phyloP scores from a whole-genome alignment of 2,797 vertebrate genomes.

The Poecilia gillii region DNA sequence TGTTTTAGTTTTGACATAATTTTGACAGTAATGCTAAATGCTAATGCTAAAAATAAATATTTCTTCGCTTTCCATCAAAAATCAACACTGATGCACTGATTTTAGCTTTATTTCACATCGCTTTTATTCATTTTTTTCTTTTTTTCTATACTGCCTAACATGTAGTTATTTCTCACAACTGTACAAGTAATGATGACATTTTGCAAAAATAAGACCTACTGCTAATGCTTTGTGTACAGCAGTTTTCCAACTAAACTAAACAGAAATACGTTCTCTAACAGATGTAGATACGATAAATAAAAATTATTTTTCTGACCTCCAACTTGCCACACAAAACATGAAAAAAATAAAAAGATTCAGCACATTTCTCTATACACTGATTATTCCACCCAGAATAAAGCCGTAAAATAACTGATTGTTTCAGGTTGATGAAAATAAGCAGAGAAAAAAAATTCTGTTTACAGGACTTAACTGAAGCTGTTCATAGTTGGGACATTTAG shows the following conservation, averaged over 20 bases:
- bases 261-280: constrained; percentile 19
- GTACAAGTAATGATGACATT: constrained; percentile 42
- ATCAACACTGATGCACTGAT: neutral
- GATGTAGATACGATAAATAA: constrained; percentile 12
- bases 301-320: neutral
- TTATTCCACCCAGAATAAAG: constrained; percentile 5
- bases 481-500: neutral
- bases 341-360: constrained; percentile 15
- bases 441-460: neutral
- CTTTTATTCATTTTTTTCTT: constrained; percentile 33
- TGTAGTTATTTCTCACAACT: constrained; percentile 37
- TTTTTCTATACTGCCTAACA: constrained; percentile 32
- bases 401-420: neutral
- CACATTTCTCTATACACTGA: neutral
- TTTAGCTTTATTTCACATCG: constrained; percentile 17
- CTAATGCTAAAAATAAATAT: neutral
- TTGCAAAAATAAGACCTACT: constrained; percentile 8
- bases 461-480: neutral
- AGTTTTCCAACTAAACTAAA: constrained; percentile 30
- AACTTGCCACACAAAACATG: constrained; percentile 20
- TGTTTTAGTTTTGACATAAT: neutral
- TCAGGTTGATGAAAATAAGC: neutral
- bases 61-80: neutral
- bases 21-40: neutral
- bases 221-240: constrained; percentile 16